Evolutionary conservation across 2,888 invertebrate genomes (phyloP).

Genomic region (Rhingia campestris): DNA sequence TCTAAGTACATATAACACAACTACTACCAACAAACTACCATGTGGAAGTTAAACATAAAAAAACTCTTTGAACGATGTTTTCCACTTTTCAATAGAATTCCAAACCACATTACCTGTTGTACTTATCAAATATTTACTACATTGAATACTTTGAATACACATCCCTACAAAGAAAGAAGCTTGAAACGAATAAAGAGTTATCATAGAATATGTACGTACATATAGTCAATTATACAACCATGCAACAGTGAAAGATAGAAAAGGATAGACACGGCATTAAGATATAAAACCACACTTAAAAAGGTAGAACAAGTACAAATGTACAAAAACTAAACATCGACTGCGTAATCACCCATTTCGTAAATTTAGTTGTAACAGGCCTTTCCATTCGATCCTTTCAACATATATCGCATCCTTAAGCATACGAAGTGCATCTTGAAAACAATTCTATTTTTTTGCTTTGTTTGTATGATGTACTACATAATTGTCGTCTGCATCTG

Average conservation of each 20-base stretch:
- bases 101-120: no score
- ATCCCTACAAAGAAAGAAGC: no score
- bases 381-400: conserved; percentile 33
- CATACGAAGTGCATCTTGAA: conserved; percentile 15
- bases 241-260: conserved; percentile 27
- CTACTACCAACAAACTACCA: no score
- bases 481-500: conserved; percentile 3
- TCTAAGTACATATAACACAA: no score
- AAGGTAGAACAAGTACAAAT: conserved; percentile 17
- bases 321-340: conserved; percentile 29
- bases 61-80: no score
- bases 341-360: conserved; percentile 69
- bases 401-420: conserved; percentile 20
- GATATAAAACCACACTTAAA: conserved; percentile 14
- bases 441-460: not conserved
- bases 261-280: conserved; percentile 44
- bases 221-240: conserved; percentile 25
- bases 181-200: no score
- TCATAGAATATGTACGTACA: not conserved
- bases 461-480: not conserved
- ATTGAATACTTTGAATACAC: no score
- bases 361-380: conserved; percentile 28
- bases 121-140: no score
- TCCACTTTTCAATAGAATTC: no score
- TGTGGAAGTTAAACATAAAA: no score